These are phyloP conservation scores for Ernsta delagoae DNA, from an alignment of 2,888 invertebrate genomes.

Conservation along the genomic window DNA sequence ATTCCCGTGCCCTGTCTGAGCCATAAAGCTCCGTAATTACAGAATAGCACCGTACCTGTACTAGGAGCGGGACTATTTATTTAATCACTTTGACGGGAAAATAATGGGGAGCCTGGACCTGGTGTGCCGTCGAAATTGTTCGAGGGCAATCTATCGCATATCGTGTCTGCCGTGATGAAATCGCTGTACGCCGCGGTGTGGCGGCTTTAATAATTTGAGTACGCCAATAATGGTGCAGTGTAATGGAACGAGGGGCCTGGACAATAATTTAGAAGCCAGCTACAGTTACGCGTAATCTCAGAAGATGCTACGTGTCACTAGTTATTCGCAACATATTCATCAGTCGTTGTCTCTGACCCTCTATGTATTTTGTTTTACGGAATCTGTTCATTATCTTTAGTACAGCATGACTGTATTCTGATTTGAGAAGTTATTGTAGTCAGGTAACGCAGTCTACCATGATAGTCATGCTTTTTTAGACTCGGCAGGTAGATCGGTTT, in stretches of 20 bases:
- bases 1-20: conserved; percentile 70
- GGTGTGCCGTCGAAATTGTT: conserved; percentile 59
- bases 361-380: no score
- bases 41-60: conserved; percentile 75
- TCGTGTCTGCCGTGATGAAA: conserved; percentile 60
- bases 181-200: conserved; percentile 48
- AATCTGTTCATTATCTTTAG: no score
- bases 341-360: no score
- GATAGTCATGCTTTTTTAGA: no score
- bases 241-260: conserved; percentile 22
- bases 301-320: conserved; percentile 24
- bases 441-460: no score
- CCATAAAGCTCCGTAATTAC: conserved; percentile 80
- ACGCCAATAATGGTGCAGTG: conserved; percentile 46
- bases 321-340: no score
- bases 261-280: conserved; percentile 24
- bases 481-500: no score
- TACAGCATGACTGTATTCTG: no score
- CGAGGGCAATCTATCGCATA: conserved; percentile 58
- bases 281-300: conserved; percentile 27
- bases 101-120: conserved; percentile 69
- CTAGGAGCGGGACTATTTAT: conserved; percentile 74
- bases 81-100: conserved; percentile 83
- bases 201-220: conserved; percentile 66
- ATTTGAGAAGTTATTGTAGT: no score